Percentiles rank a stretch among this genome's conserved stretches.
phyloP scores from a whole-genome alignment of 2,888 invertebrate genomes.

The Osedax fenrisi region DNA sequence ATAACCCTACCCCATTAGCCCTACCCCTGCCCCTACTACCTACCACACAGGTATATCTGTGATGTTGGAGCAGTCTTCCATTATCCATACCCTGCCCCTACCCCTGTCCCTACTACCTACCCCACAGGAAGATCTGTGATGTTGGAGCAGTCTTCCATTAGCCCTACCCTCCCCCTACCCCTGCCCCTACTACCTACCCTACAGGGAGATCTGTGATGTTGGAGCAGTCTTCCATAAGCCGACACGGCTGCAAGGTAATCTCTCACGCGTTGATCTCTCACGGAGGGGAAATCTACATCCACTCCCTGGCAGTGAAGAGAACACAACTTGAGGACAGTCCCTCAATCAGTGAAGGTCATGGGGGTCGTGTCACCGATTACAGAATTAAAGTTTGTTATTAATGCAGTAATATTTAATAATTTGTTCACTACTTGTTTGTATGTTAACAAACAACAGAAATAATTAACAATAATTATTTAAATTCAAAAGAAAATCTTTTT shows the following conservation, averaged over 20 bases:
- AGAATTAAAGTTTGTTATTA: constrained; percentile 55
- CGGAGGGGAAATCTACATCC: constrained; percentile 88
- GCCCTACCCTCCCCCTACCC: constrained; percentile 61
- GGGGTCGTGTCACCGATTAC: constrained; percentile 85
- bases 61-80: too few species aligned
- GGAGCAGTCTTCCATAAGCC: constrained; percentile 71
- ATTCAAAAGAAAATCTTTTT: background rate
- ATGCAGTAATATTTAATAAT: too few species aligned
- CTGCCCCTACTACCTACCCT: constrained; percentile 83
- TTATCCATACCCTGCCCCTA: too few species aligned
- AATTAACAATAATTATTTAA: too few species aligned
- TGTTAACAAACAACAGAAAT: too few species aligned
- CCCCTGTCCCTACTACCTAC: too few species aligned
- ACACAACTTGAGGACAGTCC: constrained; percentile 85
- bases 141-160: too few species aligned
- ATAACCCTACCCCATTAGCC: too few species aligned
- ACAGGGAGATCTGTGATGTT: constrained; percentile 64
- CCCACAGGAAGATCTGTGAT: too few species aligned
- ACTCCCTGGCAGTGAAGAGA: constrained; percentile 67
- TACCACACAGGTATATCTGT: too few species aligned
- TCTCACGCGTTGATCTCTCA: constrained; percentile 85
- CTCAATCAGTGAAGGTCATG: constrained; percentile 82
- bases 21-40: too few species aligned
- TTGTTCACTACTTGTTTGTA: too few species aligned
- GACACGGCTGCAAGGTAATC: constrained; percentile 64